Base-by-base conservation (phyloP, 2,888 invertebrate genomes). In the Parnassius smintheus region DNA sequence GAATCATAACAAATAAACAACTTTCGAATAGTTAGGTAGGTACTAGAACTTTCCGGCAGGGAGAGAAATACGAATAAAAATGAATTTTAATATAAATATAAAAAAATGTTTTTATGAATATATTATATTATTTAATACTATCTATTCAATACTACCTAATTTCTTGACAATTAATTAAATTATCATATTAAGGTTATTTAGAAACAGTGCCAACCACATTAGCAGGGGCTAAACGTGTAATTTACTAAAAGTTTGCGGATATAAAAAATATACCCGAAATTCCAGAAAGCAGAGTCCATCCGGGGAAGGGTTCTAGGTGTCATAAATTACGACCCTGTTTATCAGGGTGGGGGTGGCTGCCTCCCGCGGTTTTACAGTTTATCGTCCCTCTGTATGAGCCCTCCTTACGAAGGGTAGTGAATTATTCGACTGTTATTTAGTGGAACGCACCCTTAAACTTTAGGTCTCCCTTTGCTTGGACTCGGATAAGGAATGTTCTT, bases 271-370 rank as follows among this genome's bases (percentile, higher is more conserved):
- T 68, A 64, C 61, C 54, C 60, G 52, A 66, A 71, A 70, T 72
- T 70, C 71, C 66, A 62, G 61, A 68, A 66, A 68, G 68, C 56
- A 45, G 51, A 35, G 64, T 64, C 64, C 64, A 64, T 64, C 60
- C 79, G 68, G 57, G 70, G 74, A 77, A 78, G 77, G 76, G 78
- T 75, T 78, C 64, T 82, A 85, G 84, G 86, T 84, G 88, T 86
- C 88, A 88, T 91, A 91, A 91, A 91, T 91, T 87, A 90, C 86
- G 74, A 78, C 82, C 82, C 88, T 87, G 90, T 88, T 91, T 89
- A 88, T 88, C 87, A 74, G 82, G 82, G 82, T 81, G 81, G 82
- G 81, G 76, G 77, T 73, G 77, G 75, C 75, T 82, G 86, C 88
- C 91, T 88, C 88, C 83, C 82, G 87, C 75, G 89, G 90, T 89